Evolutionary conservation across 2,113 vertebrate species (phyloP).

Genomic region (Hippolais icterina): DNA sequence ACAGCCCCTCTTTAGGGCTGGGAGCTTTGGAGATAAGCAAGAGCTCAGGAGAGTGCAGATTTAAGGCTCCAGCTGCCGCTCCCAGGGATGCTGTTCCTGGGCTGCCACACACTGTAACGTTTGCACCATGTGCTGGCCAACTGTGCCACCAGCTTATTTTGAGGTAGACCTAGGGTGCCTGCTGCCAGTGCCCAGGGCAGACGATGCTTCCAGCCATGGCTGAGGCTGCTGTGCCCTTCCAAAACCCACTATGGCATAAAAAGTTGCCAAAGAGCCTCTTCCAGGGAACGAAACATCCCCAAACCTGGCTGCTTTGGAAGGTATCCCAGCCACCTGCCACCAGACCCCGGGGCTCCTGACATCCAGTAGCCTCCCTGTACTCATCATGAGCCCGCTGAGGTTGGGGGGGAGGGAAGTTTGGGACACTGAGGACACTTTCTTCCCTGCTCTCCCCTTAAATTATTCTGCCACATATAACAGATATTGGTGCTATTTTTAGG

Average conservation of each 20-base stretch:
- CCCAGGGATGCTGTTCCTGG: not conserved
- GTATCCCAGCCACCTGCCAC: not conserved
- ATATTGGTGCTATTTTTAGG: slow-evolving; percentile 48
- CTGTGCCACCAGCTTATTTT: not conserved
- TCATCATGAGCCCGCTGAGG: not conserved
- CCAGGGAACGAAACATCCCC: not conserved
- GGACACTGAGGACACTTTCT: not conserved
- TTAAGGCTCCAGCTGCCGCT: not conserved
- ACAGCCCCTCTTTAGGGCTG: not conserved
- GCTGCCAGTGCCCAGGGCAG: accelerated
- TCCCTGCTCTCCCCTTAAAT: slow-evolving; percentile 19
- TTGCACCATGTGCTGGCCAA: not conserved
- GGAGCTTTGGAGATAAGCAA: not conserved
- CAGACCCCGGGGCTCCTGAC: accelerated
- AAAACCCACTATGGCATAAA: not conserved
- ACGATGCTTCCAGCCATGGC: not conserved
- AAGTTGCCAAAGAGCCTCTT: not conserved
- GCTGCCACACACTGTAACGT: not conserved
- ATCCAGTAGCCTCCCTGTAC: not conserved
- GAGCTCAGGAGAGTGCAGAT: not conserved
- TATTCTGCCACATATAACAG: slow-evolving; percentile 13
- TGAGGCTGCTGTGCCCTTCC: not conserved
- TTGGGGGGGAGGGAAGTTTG: not conserved
- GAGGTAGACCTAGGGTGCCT: not conserved
- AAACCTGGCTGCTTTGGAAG: not conserved